Evolutionary conservation across 2,113 vertebrate species (phyloP).

Genomic region (Caranx melampygus): DNA sequence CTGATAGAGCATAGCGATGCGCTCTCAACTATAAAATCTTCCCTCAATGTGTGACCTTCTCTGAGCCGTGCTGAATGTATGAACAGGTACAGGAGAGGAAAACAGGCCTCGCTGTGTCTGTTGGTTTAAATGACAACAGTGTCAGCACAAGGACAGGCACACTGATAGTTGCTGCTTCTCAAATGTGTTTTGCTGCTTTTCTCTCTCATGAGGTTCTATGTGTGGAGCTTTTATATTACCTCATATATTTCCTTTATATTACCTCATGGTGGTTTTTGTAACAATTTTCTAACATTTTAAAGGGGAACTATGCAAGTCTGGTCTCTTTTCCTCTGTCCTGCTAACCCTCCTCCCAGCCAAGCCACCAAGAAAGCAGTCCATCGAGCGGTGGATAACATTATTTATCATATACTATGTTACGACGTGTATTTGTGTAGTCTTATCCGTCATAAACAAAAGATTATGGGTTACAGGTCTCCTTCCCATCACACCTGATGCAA

Average conservation of each 20-base stretch:
- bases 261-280: neutral
- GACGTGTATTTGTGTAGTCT: no score
- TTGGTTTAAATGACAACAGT: constrained; percentile 9
- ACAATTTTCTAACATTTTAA: neutral
- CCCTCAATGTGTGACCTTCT: neutral
- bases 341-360: no score
- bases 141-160: neutral
- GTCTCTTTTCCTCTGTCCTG: no score
- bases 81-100: constrained; percentile 3
- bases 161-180: neutral
- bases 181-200: neutral
- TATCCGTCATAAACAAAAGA: no score
- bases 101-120: neutral
- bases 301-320: no score
- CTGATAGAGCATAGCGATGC: neutral
- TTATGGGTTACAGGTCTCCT: neutral
- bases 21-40: constrained; percentile 10
- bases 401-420: no score
- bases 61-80: neutral
- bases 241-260: neutral
- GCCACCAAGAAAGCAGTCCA: no score
- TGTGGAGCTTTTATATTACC: neutral
- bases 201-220: neutral
- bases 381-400: no score
- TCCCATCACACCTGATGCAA: neutral